Percentiles rank a stretch among this genome's conserved stretches.
phyloP scores from a whole-genome alignment of 2,888 invertebrate species.

The Agrochola lota region DNA sequence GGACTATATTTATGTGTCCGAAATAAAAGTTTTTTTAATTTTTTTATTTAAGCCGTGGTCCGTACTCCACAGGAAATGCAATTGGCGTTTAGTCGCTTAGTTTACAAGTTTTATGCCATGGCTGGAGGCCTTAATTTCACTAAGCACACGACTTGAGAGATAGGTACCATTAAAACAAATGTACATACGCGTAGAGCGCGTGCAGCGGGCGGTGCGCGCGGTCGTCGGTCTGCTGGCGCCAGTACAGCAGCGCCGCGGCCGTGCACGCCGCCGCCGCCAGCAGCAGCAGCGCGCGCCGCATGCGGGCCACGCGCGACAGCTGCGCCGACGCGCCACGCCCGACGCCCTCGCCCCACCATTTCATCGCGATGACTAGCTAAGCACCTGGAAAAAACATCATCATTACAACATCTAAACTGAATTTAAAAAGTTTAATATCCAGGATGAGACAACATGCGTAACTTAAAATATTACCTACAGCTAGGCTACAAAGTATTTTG shows the following conservation, averaged over 20 bases:
- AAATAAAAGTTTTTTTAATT: too few relatives aligned
- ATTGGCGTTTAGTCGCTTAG: not conserved
- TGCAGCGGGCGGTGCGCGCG: constrained; percentile 80
- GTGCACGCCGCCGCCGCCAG: constrained; percentile 90
- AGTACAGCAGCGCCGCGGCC: constrained; percentile 91
- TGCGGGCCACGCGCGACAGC: constrained; percentile 87
- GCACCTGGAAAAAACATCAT: constrained; percentile 73
- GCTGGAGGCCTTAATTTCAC: not conserved
- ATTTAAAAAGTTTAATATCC: not conserved
- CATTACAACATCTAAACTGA: not conserved
- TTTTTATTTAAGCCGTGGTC: not conserved
- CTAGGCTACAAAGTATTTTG: not conserved
- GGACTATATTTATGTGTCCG: too few relatives aligned
- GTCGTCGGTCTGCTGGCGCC: constrained; percentile 90
- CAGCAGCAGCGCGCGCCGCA: constrained; percentile 90
- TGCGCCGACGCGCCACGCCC: constrained; percentile 88
- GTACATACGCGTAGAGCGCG: constrained; percentile 78
- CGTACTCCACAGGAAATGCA: not conserved
- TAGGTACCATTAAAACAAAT: not conserved
- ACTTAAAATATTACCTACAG: not conserved
- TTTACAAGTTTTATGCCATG: not conserved
- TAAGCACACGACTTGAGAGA: not conserved
- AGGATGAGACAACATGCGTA: not conserved
- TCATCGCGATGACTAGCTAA: constrained; percentile 73
- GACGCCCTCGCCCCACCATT: constrained; percentile 82